These are phyloP conservation scores for Esox masquinongy DNA, from an alignment of 2,797 vertebrate genomes.

Conservation along the genomic window DNA sequence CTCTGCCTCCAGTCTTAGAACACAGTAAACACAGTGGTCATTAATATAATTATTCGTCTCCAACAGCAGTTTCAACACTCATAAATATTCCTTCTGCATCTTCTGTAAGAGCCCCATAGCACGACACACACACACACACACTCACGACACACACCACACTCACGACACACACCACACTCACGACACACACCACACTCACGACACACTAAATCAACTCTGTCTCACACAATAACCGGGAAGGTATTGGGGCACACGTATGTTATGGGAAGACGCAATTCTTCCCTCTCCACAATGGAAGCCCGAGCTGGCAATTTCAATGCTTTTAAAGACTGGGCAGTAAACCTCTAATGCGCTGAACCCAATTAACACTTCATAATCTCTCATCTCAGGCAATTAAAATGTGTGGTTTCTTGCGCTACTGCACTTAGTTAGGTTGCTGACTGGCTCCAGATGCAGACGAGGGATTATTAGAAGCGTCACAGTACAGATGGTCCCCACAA, in stretches of 20 bases:
- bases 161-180: no score
- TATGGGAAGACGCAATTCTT: neutral
- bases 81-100: no score
- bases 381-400: conserved; percentile 25
- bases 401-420: neutral
- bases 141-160: no score
- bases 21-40: no score
- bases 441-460: neutral
- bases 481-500: neutral
- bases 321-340: neutral
- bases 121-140: no score
- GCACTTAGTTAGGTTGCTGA: neutral
- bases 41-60: no score
- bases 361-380: conserved; percentile 29
- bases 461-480: neutral
- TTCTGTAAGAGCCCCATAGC: no score
- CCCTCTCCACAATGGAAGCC: no score
- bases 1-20: no score
- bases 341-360: conserved; percentile 25
- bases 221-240: neutral
- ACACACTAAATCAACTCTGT: no score
- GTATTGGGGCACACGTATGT: neutral
- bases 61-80: no score
- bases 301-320: conserved; percentile 7
- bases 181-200: no score